Evolutionary conservation across 37 sponge, comb jelly and placozoan genomes (phyloP).

Genomic region (Ephydatia muelleri): DNA sequence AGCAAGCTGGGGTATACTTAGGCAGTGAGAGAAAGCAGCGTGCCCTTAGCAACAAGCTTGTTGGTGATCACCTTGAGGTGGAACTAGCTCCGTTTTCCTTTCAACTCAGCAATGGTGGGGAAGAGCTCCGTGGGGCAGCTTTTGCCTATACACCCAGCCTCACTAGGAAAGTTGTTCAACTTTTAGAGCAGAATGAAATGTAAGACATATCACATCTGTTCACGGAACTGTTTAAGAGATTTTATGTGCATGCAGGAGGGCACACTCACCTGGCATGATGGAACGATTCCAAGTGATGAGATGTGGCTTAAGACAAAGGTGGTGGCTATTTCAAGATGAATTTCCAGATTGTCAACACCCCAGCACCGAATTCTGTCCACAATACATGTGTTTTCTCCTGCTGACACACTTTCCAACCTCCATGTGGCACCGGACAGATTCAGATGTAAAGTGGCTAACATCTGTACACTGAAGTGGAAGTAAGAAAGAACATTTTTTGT

Average conservation of each 20-base stretch:
- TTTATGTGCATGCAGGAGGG: too few relatives aligned
- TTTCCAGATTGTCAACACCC: slow-evolving; percentile 36
- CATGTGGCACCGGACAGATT: slow-evolving; percentile 23
- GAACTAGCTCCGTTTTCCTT: slow-evolving; percentile 10
- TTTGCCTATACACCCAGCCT: slow-evolving; percentile 8
- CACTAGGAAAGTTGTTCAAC: not conserved
- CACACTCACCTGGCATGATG: slow-evolving; percentile 50
- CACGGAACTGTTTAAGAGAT: too few relatives aligned
- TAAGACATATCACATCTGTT: too few relatives aligned
- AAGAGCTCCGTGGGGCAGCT: slow-evolving; percentile 25
- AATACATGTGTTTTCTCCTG: slow-evolving; percentile 26
- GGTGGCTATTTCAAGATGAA: slow-evolving; percentile 34
- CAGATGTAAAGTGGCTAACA: not conserved
- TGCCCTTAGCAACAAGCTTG: too few relatives aligned
- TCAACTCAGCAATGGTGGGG: not conserved
- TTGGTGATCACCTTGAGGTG: too few relatives aligned
- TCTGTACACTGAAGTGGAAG: slow-evolving; percentile 26
- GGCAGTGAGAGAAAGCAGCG: too few relatives aligned
- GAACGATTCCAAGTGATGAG: slow-evolving; percentile 31
- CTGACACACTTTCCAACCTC: slow-evolving; percentile 29
- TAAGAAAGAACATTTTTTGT: not conserved
- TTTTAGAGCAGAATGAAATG: slow-evolving; percentile 23
- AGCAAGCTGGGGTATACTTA: too few relatives aligned
- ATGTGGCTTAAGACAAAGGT: slow-evolving; percentile 60
- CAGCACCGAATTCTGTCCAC: slow-evolving; percentile 18